Percentiles rank a stretch among this genome's conserved stretches.
Conservation (phyloP, 2,888 invertebrate species). For the Polyommatus iphigenia region DNA sequence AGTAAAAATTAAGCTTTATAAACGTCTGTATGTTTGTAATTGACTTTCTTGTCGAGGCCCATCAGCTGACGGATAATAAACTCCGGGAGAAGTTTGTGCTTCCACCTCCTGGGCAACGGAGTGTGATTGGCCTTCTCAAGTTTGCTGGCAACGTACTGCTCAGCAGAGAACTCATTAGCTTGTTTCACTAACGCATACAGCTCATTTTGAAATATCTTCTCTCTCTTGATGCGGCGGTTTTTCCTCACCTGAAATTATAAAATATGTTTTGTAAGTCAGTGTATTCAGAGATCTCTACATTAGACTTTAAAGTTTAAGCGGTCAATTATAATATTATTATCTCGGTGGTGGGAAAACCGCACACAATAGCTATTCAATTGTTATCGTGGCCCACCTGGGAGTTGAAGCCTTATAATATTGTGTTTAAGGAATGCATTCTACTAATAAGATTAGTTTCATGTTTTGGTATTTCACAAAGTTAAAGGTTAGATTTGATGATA, state of each 20-base stretch:
- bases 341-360: no score
- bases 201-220: constrained; percentile 87
- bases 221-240: constrained; percentile 85
- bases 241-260: constrained; percentile 78
- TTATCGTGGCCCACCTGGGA: no score
- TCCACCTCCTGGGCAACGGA: constrained; percentile 79
- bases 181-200: constrained; percentile 84
- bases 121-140: constrained; percentile 81
- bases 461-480: no score
- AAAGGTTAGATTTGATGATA: no score
- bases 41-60: constrained; percentile 79
- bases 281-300: no score
- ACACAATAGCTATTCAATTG: no score
- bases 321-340: no score
- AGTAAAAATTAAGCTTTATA: constrained; percentile 59
- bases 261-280: background rate
- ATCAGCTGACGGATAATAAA: constrained; percentile 84
- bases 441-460: no score
- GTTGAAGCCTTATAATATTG: no score
- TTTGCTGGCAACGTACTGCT: constrained; percentile 84
- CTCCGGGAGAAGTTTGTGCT: constrained; percentile 83
- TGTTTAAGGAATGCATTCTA: no score
- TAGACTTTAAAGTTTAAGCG: no score
- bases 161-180: constrained; percentile 88
- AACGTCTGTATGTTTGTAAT: constrained; percentile 71